These are phyloP conservation scores for Dynastes maya DNA, from an alignment of 2,888 invertebrate species.

Conservation along the genomic window DNA sequence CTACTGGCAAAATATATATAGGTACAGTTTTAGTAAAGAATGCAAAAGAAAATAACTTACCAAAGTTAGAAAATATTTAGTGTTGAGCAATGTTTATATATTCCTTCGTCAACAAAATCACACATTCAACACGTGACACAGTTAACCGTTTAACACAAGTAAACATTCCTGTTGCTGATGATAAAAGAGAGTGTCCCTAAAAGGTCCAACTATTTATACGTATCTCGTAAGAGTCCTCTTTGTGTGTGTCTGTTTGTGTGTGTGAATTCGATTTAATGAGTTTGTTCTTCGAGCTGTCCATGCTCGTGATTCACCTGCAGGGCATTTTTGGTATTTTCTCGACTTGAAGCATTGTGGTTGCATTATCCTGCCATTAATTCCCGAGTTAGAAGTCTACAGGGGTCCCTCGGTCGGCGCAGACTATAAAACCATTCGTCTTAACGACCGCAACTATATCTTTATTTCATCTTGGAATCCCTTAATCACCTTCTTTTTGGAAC, in stretches of 20 bases:
- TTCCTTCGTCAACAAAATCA: not conserved
- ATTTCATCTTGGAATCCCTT: constrained; percentile 46
- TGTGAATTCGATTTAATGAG: constrained; percentile 46
- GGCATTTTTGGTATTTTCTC: constrained; percentile 46
- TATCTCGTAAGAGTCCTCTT: constrained; percentile 18
- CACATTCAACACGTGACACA: constrained; percentile 28
- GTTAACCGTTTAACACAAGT: constrained; percentile 32
- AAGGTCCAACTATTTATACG: constrained; percentile 45
- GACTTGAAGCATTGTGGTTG: constrained; percentile 30
- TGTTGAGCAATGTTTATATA: not conserved
- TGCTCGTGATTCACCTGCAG: constrained; percentile 44
- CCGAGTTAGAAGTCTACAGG: constrained; percentile 36
- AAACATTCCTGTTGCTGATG: constrained; percentile 37
- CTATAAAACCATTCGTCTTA: constrained; percentile 43
- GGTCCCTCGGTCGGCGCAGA: constrained; percentile 7
- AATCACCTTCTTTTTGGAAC: constrained; percentile 28
- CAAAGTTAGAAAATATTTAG: not conserved
- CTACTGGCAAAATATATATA: no score
- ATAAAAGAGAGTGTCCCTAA: constrained; percentile 45
- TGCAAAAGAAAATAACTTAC: not conserved
- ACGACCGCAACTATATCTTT: constrained; percentile 45
- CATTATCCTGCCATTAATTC: constrained; percentile 47
- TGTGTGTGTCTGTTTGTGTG: constrained; percentile 32
- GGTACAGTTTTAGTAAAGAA: no score
- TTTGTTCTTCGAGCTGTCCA: constrained; percentile 31